Base-by-base conservation (phyloP, 2,797 vertebrate genomes). In the Cichlasoma orientale region DNA sequence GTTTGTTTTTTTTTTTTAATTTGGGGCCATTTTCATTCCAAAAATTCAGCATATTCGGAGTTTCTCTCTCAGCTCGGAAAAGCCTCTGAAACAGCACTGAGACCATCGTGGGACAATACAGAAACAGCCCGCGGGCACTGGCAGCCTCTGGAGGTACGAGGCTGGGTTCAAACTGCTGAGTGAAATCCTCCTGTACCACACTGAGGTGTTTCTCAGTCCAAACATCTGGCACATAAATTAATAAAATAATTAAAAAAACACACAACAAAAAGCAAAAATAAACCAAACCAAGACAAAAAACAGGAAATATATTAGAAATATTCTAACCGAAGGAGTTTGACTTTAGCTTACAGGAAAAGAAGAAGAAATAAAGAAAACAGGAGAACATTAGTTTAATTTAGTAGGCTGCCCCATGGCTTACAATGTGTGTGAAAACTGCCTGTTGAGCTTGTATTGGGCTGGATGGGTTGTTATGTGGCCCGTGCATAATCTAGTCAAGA, bases 21-120 rank as follows among this genome's bases (percentile, higher is more conserved):
- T 8, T 58, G 13, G 57, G n/a, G 41, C 21, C 27, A 55, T 78
- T 47, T 59, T 79, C 25, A 41, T 53, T 54, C 23, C 66, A 74
- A 63, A 74, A 84, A 69, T 10, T 0, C 14, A 47, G 19, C 14
- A 55, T 33, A 72, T 47, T 82, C 4, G 10, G 7, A 54, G 21
- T 73, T 82, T 86, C 59, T 57, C 14, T 81, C 31, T 82, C n/a
- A 75, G 47, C 23, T 63, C 56, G 47, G 68, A 74, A 66, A 71
- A 80, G 33, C 52, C 19, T 75, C 75, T 86, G 74, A 84, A 85
- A 84, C 55, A 78, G 74, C 72, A 75, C n/a, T 13, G 12, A 86
- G 75, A 70, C 38, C 56, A 80, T 23, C 19, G 56, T 5, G 23
- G 61, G 80, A 84, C 56, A 41, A 57, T 47, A 44, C 29, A 80